Base-by-base conservation (phyloP, 2,113 vertebrate species). In the Rhizomys pruinosus region DNA sequence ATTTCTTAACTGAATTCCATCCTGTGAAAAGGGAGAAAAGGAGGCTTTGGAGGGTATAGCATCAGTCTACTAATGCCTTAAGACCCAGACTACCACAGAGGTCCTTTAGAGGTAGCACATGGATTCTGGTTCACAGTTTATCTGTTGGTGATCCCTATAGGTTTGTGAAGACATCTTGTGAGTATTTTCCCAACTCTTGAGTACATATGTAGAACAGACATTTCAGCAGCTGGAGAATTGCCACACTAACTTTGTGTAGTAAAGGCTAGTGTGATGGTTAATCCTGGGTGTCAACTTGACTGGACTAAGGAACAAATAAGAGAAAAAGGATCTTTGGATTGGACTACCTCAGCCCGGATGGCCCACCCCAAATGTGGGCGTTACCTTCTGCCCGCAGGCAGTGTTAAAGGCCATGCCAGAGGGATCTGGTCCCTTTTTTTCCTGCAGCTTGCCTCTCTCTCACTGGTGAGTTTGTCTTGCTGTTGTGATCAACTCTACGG, bases 91-190 rank as follows among this genome's bases (percentile, higher is more conserved):
- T 42, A 68, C 25, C 13, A 29, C 34, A 8, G 11, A 68, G 34
- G 23, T 68, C 88, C 74, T 95, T 39, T n/a, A 86, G 39, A 81
- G 4, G 39, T 68, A 22, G 74, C 4, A 66, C 80, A 76, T 42
- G 17, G 32, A 68, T 10, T 73, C 81, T n/a, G 32, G 5, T 20
- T 68, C 25, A 68, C 61, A 76, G 37, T 84, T 80, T 72, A 27
- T 72, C 44, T 86, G n/a, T 72, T 39, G 27, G 39, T 44, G 29
- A 76, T 73, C 72, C 61, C 42, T 29, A 25, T 19, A 85, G n/a
- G 55, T 77, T 61, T 91, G 66, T 77, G 76, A 94, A 68, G 25
- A 27, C 47, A 59, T 89, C 34, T 64, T 77, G 44, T 78, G 90
- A 91, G 59, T 64, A 71, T 91, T 82, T 93, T 29, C 47, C 81